phyloP scores from a whole-genome alignment of 1,140 invertebrate species.

The Littorina saxatilis region DNA sequence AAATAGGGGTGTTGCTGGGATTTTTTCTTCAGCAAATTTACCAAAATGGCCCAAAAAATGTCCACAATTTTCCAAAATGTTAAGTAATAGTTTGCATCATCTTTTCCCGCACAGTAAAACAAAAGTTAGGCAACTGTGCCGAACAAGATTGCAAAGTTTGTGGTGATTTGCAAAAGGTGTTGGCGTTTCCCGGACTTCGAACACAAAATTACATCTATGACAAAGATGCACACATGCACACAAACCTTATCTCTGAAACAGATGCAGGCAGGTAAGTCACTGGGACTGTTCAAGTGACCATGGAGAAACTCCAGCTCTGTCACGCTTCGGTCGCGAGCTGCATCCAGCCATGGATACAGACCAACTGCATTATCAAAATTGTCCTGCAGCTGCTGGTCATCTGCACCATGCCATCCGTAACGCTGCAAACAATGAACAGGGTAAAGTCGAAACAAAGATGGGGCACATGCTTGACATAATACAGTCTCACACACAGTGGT shows the following conservation, averaged over 20 bases:
- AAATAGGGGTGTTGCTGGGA: too few species aligned
- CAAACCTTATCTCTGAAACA: slow-evolving; percentile 70
- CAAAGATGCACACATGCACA: slow-evolving; percentile 6
- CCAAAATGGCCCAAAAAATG: too few species aligned
- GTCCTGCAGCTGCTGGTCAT: slow-evolving; percentile 61
- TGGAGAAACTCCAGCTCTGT: slow-evolving; percentile 71
- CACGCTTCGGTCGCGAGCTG: slow-evolving; percentile 65
- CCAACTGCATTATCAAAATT: slow-evolving; percentile 71
- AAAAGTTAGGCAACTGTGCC: too few species aligned
- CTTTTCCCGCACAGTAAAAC: too few species aligned
- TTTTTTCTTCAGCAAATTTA: too few species aligned
- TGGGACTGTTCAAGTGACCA: slow-evolving; percentile 68
- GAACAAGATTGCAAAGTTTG: too few species aligned
- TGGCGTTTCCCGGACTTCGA: too few species aligned
- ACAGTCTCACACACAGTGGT: neutral
- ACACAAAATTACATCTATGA: too few species aligned
- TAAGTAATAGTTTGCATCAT: too few species aligned
- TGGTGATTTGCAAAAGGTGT: too few species aligned
- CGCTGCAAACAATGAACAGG: too few species aligned
- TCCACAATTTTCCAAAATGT: too few species aligned
- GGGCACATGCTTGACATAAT: neutral
- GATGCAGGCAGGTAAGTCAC: slow-evolving; percentile 60
- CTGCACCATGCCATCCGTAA: slow-evolving; percentile 71
- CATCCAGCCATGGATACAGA: slow-evolving; percentile 64
- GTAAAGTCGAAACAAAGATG: neutral